Evolutionary conservation across 2,113 vertebrate species (phyloP), one percentile per base, ranked within the genome.

Genomic region (Meleagris gallopavo): DNA sequence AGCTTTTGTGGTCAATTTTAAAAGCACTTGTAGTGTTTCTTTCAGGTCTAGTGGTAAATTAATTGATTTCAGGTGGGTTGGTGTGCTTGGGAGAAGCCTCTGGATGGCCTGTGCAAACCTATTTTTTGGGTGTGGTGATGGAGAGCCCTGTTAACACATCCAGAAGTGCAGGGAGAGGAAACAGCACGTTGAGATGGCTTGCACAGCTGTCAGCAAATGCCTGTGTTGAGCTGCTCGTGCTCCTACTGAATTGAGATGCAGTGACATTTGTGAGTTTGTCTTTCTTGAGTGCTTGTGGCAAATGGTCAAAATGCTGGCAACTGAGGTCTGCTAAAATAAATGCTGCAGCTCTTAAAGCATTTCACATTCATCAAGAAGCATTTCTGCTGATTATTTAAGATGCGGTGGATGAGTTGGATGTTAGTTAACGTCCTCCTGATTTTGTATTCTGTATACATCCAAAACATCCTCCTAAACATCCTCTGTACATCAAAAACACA

Each of bases 381-480:
- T 60, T 89, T 64, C 62, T 72, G 14, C 13, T 36, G 29, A 22
- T 45, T 29, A 54, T 64, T 48, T 30, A 45, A 64, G n/a, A 24
- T 32, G 48, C 2, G 2, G 14, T 40, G 2, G 21, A 3, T 22
- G 74, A 27, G 34, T 13, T 83, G 57, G 29, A 40, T 45, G 57
- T 43, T 65, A 14, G 38, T 83, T 87, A 46, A 17, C 2, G 0
- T 0, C 27, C 34, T 13, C 30, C 20, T 46, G 73, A 24, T 60
- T 71, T 69, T 58, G 14, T 74, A 16, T 80, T 95, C 82, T 13
- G 43, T 86, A 6, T 71, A 55, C 78, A 29, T 73, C 24, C 38
- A 4, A 79, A 73, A 16, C 30, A 38, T 79, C 84, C 71, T n/a
- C 27, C 41, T 75, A 93, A 94, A 91, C 88, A 90, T 96, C 90